A percentile compares a stretch with the other conserved stretches of the same genome.
Conservation (phyloP, 2,797 vertebrate species). For the Anniella stebbinsi region DNA sequence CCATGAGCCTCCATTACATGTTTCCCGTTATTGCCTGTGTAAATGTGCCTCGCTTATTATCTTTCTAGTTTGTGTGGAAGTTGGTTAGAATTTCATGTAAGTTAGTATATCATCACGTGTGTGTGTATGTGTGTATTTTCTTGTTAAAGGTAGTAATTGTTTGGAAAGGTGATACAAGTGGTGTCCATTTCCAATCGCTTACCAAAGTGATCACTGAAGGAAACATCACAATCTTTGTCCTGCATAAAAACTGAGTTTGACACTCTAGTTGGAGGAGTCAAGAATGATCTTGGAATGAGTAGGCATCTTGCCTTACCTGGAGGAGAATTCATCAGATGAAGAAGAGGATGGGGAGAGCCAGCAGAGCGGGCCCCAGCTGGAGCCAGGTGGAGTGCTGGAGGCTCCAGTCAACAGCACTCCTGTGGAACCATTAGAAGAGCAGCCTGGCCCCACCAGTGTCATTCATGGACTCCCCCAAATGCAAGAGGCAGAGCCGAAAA, state of each 20-base stretch:
- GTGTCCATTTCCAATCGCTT: background rate
- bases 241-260: background rate
- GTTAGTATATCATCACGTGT: background rate
- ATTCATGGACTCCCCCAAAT: no score
- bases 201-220: background rate
- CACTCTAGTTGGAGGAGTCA: no score
- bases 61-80: background rate
- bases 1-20: background rate
- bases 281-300: background rate
- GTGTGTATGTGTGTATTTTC: background rate
- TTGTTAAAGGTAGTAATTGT: background rate
- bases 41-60: background rate
- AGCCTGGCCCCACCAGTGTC: no score
- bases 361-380: no score
- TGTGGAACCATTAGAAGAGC: no score
- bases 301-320: no score
- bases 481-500: no score
- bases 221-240: background rate
- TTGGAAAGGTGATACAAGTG: background rate
- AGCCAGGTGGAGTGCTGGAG: no score
- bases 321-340: no score
- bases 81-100: background rate
- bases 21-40: background rate
- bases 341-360: no score
- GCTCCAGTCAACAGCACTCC: no score